Conservation (phyloP, 2,113 vertebrate species). For the Alexandromys fortis region DNA sequence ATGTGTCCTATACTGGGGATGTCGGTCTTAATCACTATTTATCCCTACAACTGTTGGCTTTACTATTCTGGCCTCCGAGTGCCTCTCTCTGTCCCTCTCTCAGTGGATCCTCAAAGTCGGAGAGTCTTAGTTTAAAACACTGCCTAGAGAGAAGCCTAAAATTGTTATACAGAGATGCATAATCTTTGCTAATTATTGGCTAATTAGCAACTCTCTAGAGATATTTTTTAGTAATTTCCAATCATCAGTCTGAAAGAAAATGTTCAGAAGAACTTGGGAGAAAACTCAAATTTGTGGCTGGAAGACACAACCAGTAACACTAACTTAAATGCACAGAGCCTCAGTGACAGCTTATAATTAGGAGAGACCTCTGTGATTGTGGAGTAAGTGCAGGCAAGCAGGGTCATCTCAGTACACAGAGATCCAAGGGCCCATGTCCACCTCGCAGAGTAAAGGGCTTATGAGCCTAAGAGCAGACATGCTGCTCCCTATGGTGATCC, state of each 20-base stretch:
- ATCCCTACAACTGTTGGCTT: not conserved
- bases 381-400: not conserved
- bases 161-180: not conserved
- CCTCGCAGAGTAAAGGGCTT: not conserved
- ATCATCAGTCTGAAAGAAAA: not conserved
- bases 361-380: not conserved
- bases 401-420: not conserved
- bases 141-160: not conserved
- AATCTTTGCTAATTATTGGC: not conserved
- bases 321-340: not conserved
- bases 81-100: not conserved
- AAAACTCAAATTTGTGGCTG: not conserved
- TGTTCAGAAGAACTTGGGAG: not conserved
- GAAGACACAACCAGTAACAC: not conserved
- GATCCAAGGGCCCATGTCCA: not conserved
- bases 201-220: not conserved
- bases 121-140: constrained; percentile 27
- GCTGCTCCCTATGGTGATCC: not conserved
- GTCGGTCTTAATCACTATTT: constrained; percentile 24
- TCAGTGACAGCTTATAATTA: not conserved
- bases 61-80: not conserved
- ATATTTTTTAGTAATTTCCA: constrained; percentile 48
- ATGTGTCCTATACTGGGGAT: not conserved
- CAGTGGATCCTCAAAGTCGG: not conserved
- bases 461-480: not conserved